Base-by-base conservation (phyloP, 2,888 invertebrate species). In the Rotaria magnacalcarata region DNA sequence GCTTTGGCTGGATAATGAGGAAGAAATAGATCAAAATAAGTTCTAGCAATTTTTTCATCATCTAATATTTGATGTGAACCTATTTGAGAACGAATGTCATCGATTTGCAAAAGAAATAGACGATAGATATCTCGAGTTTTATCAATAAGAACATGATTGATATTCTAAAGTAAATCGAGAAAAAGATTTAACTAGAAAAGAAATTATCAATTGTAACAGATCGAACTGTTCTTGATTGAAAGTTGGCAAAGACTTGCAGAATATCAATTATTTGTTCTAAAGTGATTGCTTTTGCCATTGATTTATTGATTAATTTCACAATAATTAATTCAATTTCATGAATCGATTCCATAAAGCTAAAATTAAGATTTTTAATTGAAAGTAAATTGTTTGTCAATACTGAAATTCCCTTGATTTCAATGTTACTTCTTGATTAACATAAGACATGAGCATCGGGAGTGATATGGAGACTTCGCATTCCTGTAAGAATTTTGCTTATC, bases 281-380 rank as follows among this genome's bases (percentile, higher is more conserved):
- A 8, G 75, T 80, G 6, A 43, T n/a, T 24, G 75, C 24, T 43
- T 80, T 80, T 41, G 21, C 43, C 10, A 11, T 80, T 80, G 75
- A 24, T 80, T 80, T 47, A 24, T 80, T 80, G 47, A 80, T 80
- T 47, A 80, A 80, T 80, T 80, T 80, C 4, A 80, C 75, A 24
- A 80, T 80, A n/a, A 47, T 47, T 41, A 80, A 41, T 41, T 80
- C 75, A 2, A 80, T 41, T 47, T 80, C 75, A 47, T 24, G 75
- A 11, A 80, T 11, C 19, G 75, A 21, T 41, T 41, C 47, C 8
- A 47, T 47, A 47, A 80, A 80, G 2, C 75, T 80, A 27, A 67
- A 67, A 8, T 67, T 10, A 67, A 67, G 10, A n/a, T n/a, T 24
- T 19, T 47, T 4, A 7, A 47, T 47, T 7, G 8, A 47, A 5